Percentiles rank a stretch among this genome's conserved stretches.
These are phyloP conservation scores for Sardinella longiceps DNA, from an alignment of 2,797 vertebrate species.

Conservation along the genomic window DNA sequence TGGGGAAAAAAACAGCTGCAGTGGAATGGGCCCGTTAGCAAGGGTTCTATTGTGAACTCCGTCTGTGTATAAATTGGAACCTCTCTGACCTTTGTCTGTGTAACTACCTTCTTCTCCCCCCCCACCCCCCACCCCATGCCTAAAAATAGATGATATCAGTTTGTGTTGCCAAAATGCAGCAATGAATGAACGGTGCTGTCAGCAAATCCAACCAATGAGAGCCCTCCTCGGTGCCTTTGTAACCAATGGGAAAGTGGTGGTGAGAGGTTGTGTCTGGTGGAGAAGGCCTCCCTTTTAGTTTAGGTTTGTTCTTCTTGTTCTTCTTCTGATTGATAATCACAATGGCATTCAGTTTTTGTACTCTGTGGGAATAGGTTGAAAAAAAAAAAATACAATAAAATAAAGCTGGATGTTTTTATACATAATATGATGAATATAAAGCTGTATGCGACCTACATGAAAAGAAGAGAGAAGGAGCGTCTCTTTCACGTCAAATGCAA, in stretches of 20 bases:
- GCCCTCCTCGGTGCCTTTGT: conserved; percentile 42
- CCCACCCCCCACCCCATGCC: not conserved
- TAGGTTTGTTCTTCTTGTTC: conserved; percentile 70
- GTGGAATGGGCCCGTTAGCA: too few relatives aligned
- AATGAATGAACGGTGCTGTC: conserved; percentile 39
- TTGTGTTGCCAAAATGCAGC: conserved; percentile 60
- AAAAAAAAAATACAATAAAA: conserved; percentile 47
- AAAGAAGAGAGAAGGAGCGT: conserved; percentile 9
- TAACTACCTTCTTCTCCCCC: not conserved
- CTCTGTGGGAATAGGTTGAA: conserved; percentile 68
- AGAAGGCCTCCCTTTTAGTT: conserved; percentile 73
- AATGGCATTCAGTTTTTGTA: conserved; percentile 73
- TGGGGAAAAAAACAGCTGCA: too few relatives aligned
- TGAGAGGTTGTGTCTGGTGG: conserved; percentile 57
- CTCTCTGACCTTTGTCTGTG: not conserved
- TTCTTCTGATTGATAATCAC: conserved; percentile 68
- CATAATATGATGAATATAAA: conserved; percentile 73
- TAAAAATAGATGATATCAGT: conserved; percentile 22
- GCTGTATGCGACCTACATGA: conserved; percentile 74
- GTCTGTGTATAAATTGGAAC: too few relatives aligned
- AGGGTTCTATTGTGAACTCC: too few relatives aligned
- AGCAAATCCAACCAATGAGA: conserved; percentile 34
- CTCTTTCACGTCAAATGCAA: conserved; percentile 17
- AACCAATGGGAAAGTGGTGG: conserved; percentile 50
- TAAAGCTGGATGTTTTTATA: conserved; percentile 66